phyloP scores from a whole-genome alignment of 2,888 invertebrate species.

The Hesperia comma region DNA sequence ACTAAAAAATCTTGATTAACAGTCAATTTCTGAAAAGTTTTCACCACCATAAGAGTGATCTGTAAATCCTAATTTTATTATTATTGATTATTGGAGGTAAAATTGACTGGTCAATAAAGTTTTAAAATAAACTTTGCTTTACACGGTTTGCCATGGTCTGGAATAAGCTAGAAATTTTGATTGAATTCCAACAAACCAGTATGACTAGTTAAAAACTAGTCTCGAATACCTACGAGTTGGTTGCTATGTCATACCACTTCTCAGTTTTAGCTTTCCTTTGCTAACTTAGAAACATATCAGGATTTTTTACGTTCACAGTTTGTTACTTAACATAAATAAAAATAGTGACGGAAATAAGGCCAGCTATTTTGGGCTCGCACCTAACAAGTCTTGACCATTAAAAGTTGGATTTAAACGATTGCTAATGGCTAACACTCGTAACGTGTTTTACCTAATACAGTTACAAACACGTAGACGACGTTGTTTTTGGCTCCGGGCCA shows the following conservation, averaged over 20 bases:
- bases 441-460: conserved; percentile 26
- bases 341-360: conserved; percentile 19
- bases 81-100: too few relatives aligned
- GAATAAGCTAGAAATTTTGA: conserved; percentile 26
- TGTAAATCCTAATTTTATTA: too few relatives aligned
- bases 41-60: too few relatives aligned
- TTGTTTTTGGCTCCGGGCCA: conserved; percentile 4
- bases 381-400: conserved; percentile 11
- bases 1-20: too few relatives aligned
- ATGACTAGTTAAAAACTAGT: conserved; percentile 16
- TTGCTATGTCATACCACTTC: conserved; percentile 5
- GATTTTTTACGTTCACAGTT: neutral
- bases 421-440: conserved; percentile 5
- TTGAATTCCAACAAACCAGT: conserved; percentile 24
- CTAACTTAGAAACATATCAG: neutral
- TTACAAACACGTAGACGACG: conserved; percentile 1
- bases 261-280: neutral
- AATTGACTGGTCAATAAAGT: too few relatives aligned
- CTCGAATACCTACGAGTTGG: conserved; percentile 1
- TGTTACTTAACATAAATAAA: conserved; percentile 4
- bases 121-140: too few relatives aligned
- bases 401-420: conserved; percentile 12
- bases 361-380: conserved; percentile 24
- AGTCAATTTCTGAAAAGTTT: too few relatives aligned
- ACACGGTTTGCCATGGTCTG: neutral